Conservation (phyloP, 2,113 vertebrate genomes). For the Formicarius rufipectus region DNA sequence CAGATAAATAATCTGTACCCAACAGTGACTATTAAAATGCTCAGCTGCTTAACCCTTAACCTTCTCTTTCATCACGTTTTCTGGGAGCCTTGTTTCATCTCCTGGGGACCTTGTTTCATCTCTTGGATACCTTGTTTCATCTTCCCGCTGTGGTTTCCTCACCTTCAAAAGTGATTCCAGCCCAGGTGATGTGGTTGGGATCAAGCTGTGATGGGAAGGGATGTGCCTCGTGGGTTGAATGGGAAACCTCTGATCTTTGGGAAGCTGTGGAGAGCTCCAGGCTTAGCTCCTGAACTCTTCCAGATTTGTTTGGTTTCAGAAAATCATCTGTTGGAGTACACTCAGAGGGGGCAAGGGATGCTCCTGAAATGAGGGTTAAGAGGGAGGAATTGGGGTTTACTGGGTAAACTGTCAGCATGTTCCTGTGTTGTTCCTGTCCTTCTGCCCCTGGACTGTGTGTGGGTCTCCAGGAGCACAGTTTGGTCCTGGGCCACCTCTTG, state of each 20-base stretch:
- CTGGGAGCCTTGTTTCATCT: background rate
- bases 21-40: background rate
- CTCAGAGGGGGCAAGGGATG: background rate
- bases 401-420: background rate
- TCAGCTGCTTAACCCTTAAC: background rate
- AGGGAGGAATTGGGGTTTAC: background rate
- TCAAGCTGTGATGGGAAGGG: background rate
- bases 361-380: background rate
- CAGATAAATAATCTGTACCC: background rate
- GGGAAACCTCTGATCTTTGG: background rate
- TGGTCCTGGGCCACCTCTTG: background rate
- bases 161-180: background rate
- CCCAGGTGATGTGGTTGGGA: background rate
- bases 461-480: background rate
- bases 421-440: background rate
- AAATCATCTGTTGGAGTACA: background rate
- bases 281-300: background rate
- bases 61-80: background rate
- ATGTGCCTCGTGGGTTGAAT: background rate
- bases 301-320: background rate
- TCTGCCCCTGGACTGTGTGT: rapidly evolving
- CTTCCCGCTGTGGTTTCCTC: background rate
- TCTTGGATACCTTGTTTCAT: background rate
- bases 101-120: background rate
- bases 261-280: background rate